Evolutionary conservation across 1,140 invertebrate species (phyloP).

Genomic region (Octopus bimaculoides): DNA sequence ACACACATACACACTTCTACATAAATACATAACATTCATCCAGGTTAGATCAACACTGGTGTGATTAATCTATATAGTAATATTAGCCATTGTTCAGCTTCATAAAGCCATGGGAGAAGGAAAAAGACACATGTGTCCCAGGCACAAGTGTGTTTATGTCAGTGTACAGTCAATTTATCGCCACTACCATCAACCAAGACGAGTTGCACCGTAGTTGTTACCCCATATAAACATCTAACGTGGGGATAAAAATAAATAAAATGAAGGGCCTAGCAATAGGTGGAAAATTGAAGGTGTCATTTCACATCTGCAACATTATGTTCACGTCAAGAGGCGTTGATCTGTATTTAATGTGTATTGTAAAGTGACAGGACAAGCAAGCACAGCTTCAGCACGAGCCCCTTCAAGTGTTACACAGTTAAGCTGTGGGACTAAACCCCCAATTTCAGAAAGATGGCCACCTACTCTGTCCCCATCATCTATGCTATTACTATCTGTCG

Average conservation of each 20-base stretch:
- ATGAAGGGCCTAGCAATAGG: no score
- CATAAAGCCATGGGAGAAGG: not conserved
- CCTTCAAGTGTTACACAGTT: not conserved
- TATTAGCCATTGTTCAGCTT: not conserved
- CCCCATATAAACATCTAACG: no score
- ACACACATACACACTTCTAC: not conserved
- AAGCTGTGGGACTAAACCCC: not conserved
- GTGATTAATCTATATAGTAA: not conserved
- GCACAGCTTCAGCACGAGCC: not conserved
- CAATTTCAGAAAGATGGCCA: not conserved
- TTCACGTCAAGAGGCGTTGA: not conserved
- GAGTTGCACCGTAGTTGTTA: no score
- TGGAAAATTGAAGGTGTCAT: no score
- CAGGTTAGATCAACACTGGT: not conserved
- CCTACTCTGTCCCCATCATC: not conserved
- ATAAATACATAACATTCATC: not conserved
- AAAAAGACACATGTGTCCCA: no score
- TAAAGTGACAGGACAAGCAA: not conserved
- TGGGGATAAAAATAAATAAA: no score
- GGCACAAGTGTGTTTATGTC: no score
- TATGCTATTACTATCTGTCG: not conserved
- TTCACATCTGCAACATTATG: no score
- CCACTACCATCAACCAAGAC: no score
- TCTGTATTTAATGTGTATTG: conserved; percentile 2
- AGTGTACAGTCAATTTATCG: no score